phyloP scores from a whole-genome alignment of 2,888 invertebrate species.

The Calliphora vomitoria region DNA sequence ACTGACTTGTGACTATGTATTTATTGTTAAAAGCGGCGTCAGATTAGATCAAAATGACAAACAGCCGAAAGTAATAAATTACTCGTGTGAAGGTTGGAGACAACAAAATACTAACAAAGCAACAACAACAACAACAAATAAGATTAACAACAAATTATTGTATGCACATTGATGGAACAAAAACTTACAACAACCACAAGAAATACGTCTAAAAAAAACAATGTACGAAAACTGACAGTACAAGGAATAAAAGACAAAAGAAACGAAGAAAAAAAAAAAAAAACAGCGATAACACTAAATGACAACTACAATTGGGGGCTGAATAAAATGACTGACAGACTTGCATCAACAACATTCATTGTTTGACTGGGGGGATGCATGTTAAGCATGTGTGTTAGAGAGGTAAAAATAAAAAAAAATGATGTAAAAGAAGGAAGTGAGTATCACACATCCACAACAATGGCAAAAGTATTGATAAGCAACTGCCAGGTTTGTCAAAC shows the following conservation, averaged over 20 bases:
- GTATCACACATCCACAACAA: constrained; percentile 46
- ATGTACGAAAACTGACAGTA: background rate
- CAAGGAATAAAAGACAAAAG: background rate
- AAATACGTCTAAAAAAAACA: background rate
- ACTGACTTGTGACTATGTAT: constrained; percentile 10
- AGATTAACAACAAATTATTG: constrained; percentile 51
- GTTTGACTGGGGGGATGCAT: constrained; percentile 9
- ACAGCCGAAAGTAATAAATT: constrained; percentile 77
- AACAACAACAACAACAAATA: constrained; percentile 31
- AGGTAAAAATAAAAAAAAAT: background rate
- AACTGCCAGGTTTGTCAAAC: constrained; percentile 57
- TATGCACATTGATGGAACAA: constrained; percentile 33
- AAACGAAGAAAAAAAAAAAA: background rate
- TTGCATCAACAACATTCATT: constrained; percentile 59
- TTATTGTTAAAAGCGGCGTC: constrained; percentile 71
- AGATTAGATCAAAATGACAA: constrained; percentile 77
- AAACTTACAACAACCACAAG: background rate
- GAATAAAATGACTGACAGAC: constrained; percentile 48
- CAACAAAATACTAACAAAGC: constrained; percentile 44
- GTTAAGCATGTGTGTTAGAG: background rate
- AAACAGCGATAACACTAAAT: constrained; percentile 8
- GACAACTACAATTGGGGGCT: constrained; percentile 66
- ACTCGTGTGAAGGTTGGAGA: constrained; percentile 71
- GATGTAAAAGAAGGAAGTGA: constrained; percentile 29
- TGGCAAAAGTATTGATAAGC: constrained; percentile 49